Conservation (phyloP, 1,140 invertebrate species). For the Tetranychus cinnabarinus region DNA sequence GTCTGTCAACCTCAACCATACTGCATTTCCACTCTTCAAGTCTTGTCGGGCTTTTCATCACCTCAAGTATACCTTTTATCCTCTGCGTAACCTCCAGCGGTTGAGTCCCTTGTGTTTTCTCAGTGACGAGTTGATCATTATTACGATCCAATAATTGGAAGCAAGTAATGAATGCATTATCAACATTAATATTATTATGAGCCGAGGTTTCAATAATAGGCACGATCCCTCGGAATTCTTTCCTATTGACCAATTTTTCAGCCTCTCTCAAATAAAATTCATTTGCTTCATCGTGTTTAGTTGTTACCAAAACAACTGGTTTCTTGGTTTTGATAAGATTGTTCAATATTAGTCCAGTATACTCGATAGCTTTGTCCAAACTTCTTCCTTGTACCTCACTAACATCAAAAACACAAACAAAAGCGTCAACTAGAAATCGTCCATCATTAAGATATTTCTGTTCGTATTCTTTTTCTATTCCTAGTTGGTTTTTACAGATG, state of each 20-base stretch:
- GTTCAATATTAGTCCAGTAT: slow-evolving; percentile 46
- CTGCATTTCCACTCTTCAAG: no score
- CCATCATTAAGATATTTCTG: slow-evolving; percentile 81
- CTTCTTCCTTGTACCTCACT: slow-evolving; percentile 54
- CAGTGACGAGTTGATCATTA: no score
- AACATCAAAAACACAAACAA: slow-evolving; percentile 86
- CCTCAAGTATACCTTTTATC: no score
- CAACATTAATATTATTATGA: slow-evolving; percentile 90
- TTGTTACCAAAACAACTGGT: slow-evolving; percentile 76
- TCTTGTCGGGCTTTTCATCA: no score
- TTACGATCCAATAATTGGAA: slow-evolving; percentile 71
- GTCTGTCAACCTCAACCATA: no score
- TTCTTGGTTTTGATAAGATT: slow-evolving; percentile 78
- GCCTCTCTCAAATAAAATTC: slow-evolving; percentile 65
- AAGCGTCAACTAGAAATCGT: slow-evolving; percentile 77
- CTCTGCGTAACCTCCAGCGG: no score
- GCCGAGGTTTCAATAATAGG: slow-evolving; percentile 80
- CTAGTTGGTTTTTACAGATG: slow-evolving; percentile 91
- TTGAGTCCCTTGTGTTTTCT: no score
- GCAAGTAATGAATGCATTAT: slow-evolving; percentile 68
- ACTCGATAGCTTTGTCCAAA: slow-evolving; percentile 58
- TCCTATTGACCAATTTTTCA: slow-evolving; percentile 59
- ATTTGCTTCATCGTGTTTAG: slow-evolving; percentile 84
- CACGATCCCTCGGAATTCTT: slow-evolving; percentile 71
- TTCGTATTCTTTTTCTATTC: slow-evolving; percentile 54